Evolutionary conservation across 2,888 invertebrate genomes (phyloP), one percentile per base, ranked within the genome.

Genomic region (Thumatha senex): DNA sequence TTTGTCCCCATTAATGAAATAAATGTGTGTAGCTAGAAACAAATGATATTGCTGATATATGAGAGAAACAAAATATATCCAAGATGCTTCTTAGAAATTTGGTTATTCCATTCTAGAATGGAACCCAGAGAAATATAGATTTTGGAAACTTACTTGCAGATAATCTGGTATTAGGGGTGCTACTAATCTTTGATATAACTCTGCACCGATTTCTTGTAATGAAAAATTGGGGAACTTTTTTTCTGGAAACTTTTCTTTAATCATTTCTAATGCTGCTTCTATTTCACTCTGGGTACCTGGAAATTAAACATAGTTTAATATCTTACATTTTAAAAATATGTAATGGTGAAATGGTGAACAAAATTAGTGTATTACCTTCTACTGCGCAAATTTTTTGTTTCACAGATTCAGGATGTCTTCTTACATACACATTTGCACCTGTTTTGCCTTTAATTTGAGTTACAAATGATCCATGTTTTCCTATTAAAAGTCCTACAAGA

Each of bases 401-500:
- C 10, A 93, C 91, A 54, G 94, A 93, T 63, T 93, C 94, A 11
- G 96, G 95, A 89, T 97, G 96, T 74, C 94, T 93, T 75, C 94
- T 95, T n/a, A 98, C 94, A 63, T 94, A 89, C 44, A 98, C 95
- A 74, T 93, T 94, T 14, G 97, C 96, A 63, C 95, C 94, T 1
- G 97, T 95, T 78, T 95, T 95, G 30, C 93, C 90, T 80, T 96
- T 96, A 62, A 97, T 95, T 72, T 93, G 93, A 61, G 95, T 95
- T n/a, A 98, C 95, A 85, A 95, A 96, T 36, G 93, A 90, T 39
- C 98, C 98, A 67, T 95, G 94, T 70, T 94, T 94, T 36, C 98
- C 98, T 80, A 98, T 98, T 65, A 98, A 92, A 51, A 95, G 94
- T 13, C 98, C 98, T 53, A 98, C 97, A 60, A 97, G 89, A 50